These are phyloP conservation scores for Leucozona laternaria DNA, from an alignment of 2,888 invertebrate genomes.

Conservation along the genomic window DNA sequence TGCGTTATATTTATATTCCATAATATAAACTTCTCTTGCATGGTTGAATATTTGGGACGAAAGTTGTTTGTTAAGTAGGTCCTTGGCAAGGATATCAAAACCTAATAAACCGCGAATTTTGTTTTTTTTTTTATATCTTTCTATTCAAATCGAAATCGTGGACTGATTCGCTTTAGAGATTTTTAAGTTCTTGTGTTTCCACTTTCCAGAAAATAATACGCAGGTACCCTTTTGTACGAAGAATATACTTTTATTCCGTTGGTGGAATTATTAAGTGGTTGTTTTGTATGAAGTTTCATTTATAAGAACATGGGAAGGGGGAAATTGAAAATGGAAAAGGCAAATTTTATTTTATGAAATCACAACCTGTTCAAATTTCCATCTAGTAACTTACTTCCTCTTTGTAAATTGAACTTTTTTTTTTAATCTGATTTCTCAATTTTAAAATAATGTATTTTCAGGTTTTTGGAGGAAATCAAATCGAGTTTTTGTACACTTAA, in stretches of 20 bases:
- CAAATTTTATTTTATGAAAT: conserved; percentile 67
- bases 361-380: conserved; percentile 60
- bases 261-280: conserved; percentile 66
- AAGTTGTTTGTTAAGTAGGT: conserved; percentile 66
- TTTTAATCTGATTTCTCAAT: conserved; percentile 50
- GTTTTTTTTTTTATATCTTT: conserved; percentile 6
- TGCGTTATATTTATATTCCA: conserved; percentile 48
- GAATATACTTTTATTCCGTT: conserved; percentile 36
- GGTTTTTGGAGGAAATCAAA: not conserved
- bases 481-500: not conserved
- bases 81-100: conserved; percentile 59
- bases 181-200: conserved; percentile 54
- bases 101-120: conserved; percentile 73
- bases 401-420: conserved; percentile 46
- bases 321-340: conserved; percentile 58
- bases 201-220: not conserved
- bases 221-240: conserved; percentile 53
- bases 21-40: conserved; percentile 53
- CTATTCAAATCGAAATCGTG: conserved; percentile 56
- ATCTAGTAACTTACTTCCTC: not conserved
- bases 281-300: conserved; percentile 10
- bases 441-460: conserved; percentile 34
- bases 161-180: conserved; percentile 42
- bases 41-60: conserved; percentile 44
- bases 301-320: not conserved